Conservation (phyloP, 2,797 vertebrate genomes). For the Semaprochilodus insignis region DNA sequence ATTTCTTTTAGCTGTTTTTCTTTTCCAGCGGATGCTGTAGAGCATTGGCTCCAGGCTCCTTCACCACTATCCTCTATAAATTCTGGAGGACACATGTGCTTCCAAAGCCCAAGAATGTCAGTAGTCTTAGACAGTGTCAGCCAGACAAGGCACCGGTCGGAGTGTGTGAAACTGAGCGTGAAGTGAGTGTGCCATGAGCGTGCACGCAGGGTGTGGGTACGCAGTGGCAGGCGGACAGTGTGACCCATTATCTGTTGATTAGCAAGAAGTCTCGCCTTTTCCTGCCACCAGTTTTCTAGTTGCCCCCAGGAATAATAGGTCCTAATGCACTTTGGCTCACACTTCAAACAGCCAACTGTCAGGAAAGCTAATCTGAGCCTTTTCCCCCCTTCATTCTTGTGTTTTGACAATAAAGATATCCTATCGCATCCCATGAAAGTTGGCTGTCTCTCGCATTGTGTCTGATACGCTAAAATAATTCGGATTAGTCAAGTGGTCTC, state of each 20-base stretch:
- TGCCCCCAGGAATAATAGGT: constrained; percentile 75
- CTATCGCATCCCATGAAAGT: constrained; percentile 80
- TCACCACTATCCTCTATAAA: not conserved
- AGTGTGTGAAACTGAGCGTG: constrained; percentile 67
- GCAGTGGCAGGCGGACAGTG: constrained; percentile 67
- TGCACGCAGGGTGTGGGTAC: constrained; percentile 59
- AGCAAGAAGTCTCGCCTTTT: constrained; percentile 83
- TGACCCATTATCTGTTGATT: constrained; percentile 84
- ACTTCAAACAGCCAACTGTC: constrained; percentile 80
- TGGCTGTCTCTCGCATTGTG: constrained; percentile 73
- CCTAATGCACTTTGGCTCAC: constrained; percentile 82
- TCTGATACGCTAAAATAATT: constrained; percentile 67
- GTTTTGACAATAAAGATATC: constrained; percentile 87
- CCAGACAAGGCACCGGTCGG: constrained; percentile 2
- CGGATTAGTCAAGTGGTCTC: constrained; percentile 62
- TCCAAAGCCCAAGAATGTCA: not conserved
- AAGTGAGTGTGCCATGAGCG: constrained; percentile 74
- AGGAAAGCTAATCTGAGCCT: constrained; percentile 81
- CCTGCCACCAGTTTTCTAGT: constrained; percentile 75
- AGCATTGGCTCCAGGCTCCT: too few species aligned
- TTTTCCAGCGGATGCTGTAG: too few species aligned
- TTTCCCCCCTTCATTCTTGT: constrained; percentile 80
- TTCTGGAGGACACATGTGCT: not conserved
- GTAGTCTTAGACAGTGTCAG: too few species aligned
- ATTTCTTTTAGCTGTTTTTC: not conserved